A percentile compares a stretch with the other conserved stretches of the same genome.
Evolutionary conservation across 2,113 vertebrate genomes (phyloP).

Genomic region (Chamaetylas fuelleborni): DNA sequence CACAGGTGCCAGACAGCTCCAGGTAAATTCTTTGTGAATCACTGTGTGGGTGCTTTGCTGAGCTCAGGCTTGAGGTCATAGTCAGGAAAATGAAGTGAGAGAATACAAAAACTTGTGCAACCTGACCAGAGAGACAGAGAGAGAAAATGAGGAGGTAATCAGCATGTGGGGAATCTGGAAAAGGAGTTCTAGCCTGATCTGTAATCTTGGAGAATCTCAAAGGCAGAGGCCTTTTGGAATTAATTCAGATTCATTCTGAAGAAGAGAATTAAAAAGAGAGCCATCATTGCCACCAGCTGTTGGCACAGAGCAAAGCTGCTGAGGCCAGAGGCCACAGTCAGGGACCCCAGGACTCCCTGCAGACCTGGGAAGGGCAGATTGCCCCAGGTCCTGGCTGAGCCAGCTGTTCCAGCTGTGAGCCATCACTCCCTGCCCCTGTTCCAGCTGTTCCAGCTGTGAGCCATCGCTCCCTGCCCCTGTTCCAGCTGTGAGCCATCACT

Average conservation of each 20-base stretch:
- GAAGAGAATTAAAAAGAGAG: neutral
- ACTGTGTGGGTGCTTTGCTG: neutral
- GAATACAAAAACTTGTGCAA: neutral
- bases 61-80: neutral
- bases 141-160: neutral
- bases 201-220: neutral
- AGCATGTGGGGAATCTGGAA: neutral
- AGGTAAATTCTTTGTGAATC: neutral
- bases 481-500: neutral
- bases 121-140: neutral
- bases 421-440: too few relatives aligned
- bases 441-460: neutral
- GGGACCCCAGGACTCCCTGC: neutral
- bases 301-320: neutral
- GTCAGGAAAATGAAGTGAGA: neutral
- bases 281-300: neutral
- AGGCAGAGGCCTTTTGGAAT: neutral
- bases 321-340: neutral
- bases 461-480: neutral
- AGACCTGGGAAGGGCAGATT: neutral
- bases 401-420: neutral
- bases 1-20: neutral
- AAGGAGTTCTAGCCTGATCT: neutral
- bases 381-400: rapidly evolving
- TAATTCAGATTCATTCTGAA: neutral